phyloP scores from a whole-genome alignment of 2,888 invertebrate species.

The Schizaphis graminum region DNA sequence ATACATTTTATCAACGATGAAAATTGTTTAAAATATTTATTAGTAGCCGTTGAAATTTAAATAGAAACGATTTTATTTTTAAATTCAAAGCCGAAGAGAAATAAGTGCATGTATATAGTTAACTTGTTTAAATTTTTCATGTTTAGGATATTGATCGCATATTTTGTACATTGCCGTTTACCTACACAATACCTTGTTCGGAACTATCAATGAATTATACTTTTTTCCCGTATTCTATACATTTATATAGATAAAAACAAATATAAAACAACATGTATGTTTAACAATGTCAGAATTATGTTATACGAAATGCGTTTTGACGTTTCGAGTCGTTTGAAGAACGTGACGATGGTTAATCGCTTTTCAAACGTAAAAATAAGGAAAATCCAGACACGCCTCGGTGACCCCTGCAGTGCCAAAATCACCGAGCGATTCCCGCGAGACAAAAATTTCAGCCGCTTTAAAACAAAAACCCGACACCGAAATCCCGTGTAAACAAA shows the following conservation, averaged over 20 bases:
- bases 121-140: not conserved
- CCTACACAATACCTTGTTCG: not conserved
- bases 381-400: not conserved
- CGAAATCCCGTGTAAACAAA: not conserved
- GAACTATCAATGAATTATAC: not conserved
- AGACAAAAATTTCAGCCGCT: not conserved
- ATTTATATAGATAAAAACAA: not conserved
- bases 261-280: not conserved
- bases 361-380: constrained; percentile 9
- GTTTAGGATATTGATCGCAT: not conserved
- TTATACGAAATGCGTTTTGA: not conserved
- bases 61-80: not conserved
- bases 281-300: not conserved
- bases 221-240: not conserved
- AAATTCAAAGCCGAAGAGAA: not conserved
- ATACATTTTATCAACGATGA: not conserved
- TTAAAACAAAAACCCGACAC: not conserved
- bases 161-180: not conserved
- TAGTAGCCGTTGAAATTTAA: not conserved
- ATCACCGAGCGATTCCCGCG: not conserved
- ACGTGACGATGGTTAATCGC: not conserved
- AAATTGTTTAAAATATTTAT: constrained; percentile 13
- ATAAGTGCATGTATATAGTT: not conserved
- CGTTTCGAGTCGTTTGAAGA: not conserved
- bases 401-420: not conserved